phyloP scores from a whole-genome alignment of 2,113 vertebrate species.

The Entomyzon cyanotis region DNA sequence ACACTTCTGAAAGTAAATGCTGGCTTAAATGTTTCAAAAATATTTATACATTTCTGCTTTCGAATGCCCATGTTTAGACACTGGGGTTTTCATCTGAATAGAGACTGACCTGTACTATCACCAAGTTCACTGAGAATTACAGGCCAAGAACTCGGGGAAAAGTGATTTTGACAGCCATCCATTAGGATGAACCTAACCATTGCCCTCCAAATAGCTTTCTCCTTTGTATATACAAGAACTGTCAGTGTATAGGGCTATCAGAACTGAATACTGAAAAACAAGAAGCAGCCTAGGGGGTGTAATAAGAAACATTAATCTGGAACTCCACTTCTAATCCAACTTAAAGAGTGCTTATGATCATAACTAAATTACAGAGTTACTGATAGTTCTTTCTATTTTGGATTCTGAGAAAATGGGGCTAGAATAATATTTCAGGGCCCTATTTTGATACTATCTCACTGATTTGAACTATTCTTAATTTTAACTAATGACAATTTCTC shows the following conservation, averaged over 20 bases:
- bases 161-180: background rate
- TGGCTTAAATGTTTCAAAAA: background rate
- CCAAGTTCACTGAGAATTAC: background rate
- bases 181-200: conserved; percentile 11
- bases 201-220: background rate
- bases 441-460: background rate
- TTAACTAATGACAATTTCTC: background rate
- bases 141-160: background rate
- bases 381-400: background rate
- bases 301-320: background rate
- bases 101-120: background rate
- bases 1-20: background rate
- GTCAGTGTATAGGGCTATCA: background rate
- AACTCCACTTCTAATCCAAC: background rate
- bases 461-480: background rate
- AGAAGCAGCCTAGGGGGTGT: background rate
- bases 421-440: background rate
- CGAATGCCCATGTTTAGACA: background rate
- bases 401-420: background rate
- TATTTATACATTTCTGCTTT: background rate
- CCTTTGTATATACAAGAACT: background rate
- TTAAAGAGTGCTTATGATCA: background rate
- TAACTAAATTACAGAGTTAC: background rate
- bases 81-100: background rate
- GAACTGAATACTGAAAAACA: background rate